Percentiles rank a stretch among this genome's conserved stretches.
phyloP scores from a whole-genome alignment of 2,113 vertebrate genomes.

The Siniperca chuatsi region DNA sequence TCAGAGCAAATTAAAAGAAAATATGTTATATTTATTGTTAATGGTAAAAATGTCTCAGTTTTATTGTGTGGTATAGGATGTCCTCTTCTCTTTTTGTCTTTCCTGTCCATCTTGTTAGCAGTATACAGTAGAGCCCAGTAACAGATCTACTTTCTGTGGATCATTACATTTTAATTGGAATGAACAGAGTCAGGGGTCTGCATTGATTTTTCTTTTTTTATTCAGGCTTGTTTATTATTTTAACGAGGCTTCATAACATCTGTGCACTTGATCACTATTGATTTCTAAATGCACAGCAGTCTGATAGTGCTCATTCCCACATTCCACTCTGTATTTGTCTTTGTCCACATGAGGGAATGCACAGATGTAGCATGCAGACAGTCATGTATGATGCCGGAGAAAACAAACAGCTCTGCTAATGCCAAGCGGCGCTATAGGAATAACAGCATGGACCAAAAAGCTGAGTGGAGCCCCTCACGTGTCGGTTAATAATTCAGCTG shows the following conservation, averaged over 20 bases:
- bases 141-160: neutral
- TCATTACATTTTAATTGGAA: neutral
- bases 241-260: neutral
- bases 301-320: neutral
- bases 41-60: neutral
- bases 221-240: neutral
- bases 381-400: slow-evolving; percentile 16
- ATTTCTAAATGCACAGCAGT: slow-evolving; percentile 26
- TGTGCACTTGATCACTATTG: slow-evolving; percentile 30
- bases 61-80: neutral
- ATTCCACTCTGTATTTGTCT: neutral
- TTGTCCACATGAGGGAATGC: slow-evolving; percentile 29
- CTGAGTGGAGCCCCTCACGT: slow-evolving; percentile 39
- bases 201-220: neutral
- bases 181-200: neutral
- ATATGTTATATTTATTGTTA: neutral
- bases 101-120: neutral
- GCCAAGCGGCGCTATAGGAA: slow-evolving; percentile 18
- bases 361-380: neutral
- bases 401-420: slow-evolving; percentile 4
- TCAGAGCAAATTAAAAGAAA: slow-evolving; percentile 13
- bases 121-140: neutral
- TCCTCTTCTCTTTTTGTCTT: neutral
- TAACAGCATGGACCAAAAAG: slow-evolving; percentile 47
- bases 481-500: slow-evolving; percentile 57